Evolutionary conservation across 2,113 vertebrate species (phyloP).

Genomic region (Chloropsis hardwickii): DNA sequence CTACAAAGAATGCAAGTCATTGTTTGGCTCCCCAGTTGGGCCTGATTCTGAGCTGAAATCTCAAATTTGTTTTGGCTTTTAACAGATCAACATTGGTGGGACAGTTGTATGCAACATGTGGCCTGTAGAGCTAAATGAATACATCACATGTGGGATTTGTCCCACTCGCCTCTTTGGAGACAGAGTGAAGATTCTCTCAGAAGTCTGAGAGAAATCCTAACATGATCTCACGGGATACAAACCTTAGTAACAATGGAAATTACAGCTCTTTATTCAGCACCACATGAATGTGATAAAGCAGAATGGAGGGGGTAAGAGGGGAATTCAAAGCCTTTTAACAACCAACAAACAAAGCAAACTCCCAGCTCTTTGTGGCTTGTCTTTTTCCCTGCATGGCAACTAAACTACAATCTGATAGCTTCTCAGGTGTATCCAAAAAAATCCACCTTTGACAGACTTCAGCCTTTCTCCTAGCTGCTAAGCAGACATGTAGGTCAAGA

Average conservation of each 20-base stretch:
- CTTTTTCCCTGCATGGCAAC: neutral
- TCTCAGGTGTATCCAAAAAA: neutral
- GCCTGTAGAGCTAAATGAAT: neutral
- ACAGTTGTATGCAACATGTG: neutral
- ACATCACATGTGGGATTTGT: neutral
- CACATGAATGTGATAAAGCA: neutral
- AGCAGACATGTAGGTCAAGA: neutral
- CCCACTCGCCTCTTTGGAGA: neutral
- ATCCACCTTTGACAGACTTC: neutral
- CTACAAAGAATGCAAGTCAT: neutral
- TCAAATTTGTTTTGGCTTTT: neutral
- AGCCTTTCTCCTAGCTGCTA: neutral
- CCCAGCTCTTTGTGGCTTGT: neutral
- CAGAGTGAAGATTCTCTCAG: neutral
- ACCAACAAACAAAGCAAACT: neutral
- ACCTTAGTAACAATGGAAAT: neutral
- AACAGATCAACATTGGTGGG: neutral
- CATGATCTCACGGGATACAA: neutral
- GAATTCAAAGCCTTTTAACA: neutral
- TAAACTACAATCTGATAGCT: neutral
- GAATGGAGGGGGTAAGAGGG: neutral
- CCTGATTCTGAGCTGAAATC: neutral
- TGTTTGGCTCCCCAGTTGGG: neutral
- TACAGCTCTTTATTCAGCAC: neutral
- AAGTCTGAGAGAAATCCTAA: neutral